phyloP scores from a whole-genome alignment of 2,888 invertebrate species.

The Cosmia pyralina region DNA sequence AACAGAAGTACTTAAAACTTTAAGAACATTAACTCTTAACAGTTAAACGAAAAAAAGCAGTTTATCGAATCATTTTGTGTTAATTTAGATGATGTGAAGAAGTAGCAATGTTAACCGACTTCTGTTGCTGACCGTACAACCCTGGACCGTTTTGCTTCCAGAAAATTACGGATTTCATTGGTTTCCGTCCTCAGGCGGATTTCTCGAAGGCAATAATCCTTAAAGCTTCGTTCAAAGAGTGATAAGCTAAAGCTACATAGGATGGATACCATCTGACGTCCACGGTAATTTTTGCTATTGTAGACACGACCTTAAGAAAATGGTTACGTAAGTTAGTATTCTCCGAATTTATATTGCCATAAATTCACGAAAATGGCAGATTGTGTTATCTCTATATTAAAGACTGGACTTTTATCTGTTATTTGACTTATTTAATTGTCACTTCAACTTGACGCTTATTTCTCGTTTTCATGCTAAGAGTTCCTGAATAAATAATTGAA shows the following conservation, averaged over 20 bases:
- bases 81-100: too few species aligned
- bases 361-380: slow-evolving; percentile 29
- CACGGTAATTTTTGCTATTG: slow-evolving; percentile 15
- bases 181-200: background rate
- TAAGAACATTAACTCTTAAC: too few species aligned
- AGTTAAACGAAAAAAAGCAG: too few species aligned
- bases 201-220: slow-evolving; percentile 18
- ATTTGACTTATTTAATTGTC: slow-evolving; percentile 16
- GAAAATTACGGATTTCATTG: slow-evolving; percentile 9
- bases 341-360: slow-evolving; percentile 29
- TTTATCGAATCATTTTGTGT: too few species aligned
- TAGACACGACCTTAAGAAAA: slow-evolving; percentile 15
- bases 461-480: slow-evolving; percentile 5
- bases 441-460: slow-evolving; percentile 2
- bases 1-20: too few species aligned
- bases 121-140: too few species aligned
- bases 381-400: slow-evolving; percentile 28
- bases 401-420: slow-evolving; percentile 13
- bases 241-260: slow-evolving; percentile 13
- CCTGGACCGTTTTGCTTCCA: background rate
- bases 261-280: background rate
- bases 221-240: slow-evolving; percentile 16
- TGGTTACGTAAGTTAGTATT: slow-evolving; percentile 21
- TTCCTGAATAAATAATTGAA: slow-evolving; percentile 17
- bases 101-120: too few species aligned